A percentile compares a stretch with the other conserved stretches of the same genome.
Evolutionary conservation across 2,113 vertebrate species (phyloP).

Genomic region (Stigmatopora nigra): DNA sequence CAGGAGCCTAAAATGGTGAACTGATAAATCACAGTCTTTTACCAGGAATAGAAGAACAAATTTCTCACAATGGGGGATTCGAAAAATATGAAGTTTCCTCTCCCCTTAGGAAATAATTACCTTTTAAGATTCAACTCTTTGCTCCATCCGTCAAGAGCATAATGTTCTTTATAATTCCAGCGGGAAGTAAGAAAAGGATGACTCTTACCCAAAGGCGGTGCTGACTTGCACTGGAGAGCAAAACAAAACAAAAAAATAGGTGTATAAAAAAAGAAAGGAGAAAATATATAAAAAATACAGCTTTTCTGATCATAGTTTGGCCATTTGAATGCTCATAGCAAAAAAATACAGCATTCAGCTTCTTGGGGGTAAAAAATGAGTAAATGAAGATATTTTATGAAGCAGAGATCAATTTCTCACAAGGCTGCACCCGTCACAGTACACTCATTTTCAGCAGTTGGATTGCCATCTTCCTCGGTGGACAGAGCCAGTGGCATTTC

Average conservation of each 20-base stretch:
- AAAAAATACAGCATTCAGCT: slow-evolving; percentile 21
- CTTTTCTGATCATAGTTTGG: slow-evolving; percentile 11
- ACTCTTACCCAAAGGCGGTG: not conserved
- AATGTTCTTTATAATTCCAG: slow-evolving; percentile 11
- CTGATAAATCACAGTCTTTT: slow-evolving; percentile 3
- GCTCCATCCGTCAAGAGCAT: slow-evolving; percentile 20
- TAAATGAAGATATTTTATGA: slow-evolving; percentile 32
- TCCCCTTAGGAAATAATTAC: slow-evolving; percentile 7
- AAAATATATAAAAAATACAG: not conserved
- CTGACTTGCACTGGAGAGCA: not conserved
- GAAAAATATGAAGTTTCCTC: not conserved
- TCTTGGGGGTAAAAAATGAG: slow-evolving; percentile 4
- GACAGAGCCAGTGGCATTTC: slow-evolving; percentile 19
- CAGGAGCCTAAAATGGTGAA: not conserved
- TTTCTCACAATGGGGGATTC: not conserved
- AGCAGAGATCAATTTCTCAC: slow-evolving; percentile 12
- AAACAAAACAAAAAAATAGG: not conserved
- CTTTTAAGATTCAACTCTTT: slow-evolving; percentile 18
- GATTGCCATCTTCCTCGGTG: slow-evolving; percentile 15
- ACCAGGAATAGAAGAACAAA: not conserved
- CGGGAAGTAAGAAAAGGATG: not conserved
- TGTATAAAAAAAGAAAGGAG: not conserved
- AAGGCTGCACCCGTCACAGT: slow-evolving; percentile 4
- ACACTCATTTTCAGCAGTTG: slow-evolving; percentile 12
- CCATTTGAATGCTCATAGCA: not conserved